Percentiles rank a stretch among this genome's conserved stretches.
Conservation (phyloP, 1,140 invertebrate species). For the Drosophila bifasciata region DNA sequence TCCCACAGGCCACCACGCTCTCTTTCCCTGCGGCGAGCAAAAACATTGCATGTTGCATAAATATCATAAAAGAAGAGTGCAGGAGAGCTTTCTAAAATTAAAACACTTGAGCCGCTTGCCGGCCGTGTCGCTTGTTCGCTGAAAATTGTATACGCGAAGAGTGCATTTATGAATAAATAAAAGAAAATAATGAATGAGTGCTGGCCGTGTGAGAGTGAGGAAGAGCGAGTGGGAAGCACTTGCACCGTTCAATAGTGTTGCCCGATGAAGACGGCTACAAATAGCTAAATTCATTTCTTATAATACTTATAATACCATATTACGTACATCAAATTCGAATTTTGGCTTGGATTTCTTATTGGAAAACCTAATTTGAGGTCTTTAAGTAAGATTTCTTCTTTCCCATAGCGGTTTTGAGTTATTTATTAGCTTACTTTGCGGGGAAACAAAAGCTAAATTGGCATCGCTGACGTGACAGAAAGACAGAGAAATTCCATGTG, state of each 20-base stretch:
- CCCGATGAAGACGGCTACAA: neutral
- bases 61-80: slow-evolving; percentile 41
- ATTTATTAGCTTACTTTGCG: too few relatives aligned
- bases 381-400: too few relatives aligned
- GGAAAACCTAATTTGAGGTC: neutral
- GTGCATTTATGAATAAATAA: slow-evolving; percentile 78
- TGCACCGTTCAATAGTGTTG: slow-evolving; percentile 37
- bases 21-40: slow-evolving; percentile 39
- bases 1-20: slow-evolving; percentile 25
- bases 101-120: slow-evolving; percentile 49
- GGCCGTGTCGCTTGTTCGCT: slow-evolving; percentile 24
- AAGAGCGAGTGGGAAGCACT: slow-evolving; percentile 32
- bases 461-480: slow-evolving; percentile 31
- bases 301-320: neutral
- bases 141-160: slow-evolving; percentile 67
- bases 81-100: slow-evolving; percentile 78
- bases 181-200: slow-evolving; percentile 57
- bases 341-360: neutral
- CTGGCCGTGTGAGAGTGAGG: slow-evolving; percentile 12
- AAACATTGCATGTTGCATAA: slow-evolving; percentile 73
- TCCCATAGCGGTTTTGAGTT: too few relatives aligned
- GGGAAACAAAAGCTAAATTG: too few relatives aligned
- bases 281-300: neutral
- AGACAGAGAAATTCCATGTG: slow-evolving; percentile 71
- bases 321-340: neutral